Base-by-base conservation (phyloP, 2,888 invertebrate genomes). In the Diadegma fenestrale region DNA sequence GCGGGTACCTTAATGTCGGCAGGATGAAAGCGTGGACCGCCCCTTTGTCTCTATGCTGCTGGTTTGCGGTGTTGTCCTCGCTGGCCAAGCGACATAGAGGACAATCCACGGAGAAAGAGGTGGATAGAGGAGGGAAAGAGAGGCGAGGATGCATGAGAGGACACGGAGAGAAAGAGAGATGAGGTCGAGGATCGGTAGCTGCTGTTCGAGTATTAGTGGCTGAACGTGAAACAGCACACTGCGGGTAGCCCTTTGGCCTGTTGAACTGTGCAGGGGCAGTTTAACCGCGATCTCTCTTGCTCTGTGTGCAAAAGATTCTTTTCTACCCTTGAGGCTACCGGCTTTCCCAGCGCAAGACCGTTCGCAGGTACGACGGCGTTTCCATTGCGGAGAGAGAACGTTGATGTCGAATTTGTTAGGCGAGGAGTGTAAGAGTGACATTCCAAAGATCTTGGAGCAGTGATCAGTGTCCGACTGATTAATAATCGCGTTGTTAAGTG, bases 1-100 rank as follows among this genome's bases (percentile, higher is more conserved):
- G 68, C 80, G 82, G 91, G 91, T 92, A 92, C 92, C 93, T 92
- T 93, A 93, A 93, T 91, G 93, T 93, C 93, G 93, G 93, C 93
- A 92, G 89, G 93, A 93, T 93, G 91, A 93, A 93, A 93, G 93
- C 91, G 89, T 83, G 86, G 83, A 80, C 85, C 85, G 85, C 84
- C 85, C 85, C 86, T 88, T 88, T 88, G 88, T 88, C 86, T 87
- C 87, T 86, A 61, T 82, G 63, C 81, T 80, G 73, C 58, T 75
- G 73, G 66, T 80, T 73, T 45, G 73, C 80, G 64, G 72, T 80
- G 63, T 41, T 63, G 51, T 43, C 78, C 72, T 72, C 73, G 80
- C 63, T 72, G 73, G 78, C 68, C 45, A 45, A 68, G 76, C 72
- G 61, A 41, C 26, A 41, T 17, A 61, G 54, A 71, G 66, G 51